phyloP scores from a whole-genome alignment of 2,797 vertebrate genomes.

The Bufotes viridis region DNA sequence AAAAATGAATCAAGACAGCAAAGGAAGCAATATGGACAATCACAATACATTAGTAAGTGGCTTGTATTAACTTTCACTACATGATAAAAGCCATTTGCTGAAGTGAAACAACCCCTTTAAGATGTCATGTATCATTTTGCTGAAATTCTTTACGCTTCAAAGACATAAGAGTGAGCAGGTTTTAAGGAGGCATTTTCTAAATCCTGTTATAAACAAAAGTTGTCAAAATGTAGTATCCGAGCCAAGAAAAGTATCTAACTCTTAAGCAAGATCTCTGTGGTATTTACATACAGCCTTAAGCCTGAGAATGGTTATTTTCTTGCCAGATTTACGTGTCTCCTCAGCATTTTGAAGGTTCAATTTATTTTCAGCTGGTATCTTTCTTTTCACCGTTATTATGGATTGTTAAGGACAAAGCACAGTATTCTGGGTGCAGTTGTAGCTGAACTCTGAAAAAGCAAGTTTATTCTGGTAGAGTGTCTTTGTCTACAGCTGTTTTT shows the following conservation, averaged over 20 bases:
- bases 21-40: too few species aligned
- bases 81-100: too few species aligned
- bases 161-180: neutral
- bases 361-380: neutral
- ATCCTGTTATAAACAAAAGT: conserved; percentile 25
- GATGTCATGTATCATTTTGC: neutral
- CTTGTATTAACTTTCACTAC: too few species aligned
- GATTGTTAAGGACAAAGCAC: conserved; percentile 35
- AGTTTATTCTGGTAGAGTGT: conserved; percentile 41
- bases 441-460: conserved; percentile 37
- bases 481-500: conserved; percentile 19
- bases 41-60: too few species aligned
- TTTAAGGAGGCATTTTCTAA: conserved; percentile 25
- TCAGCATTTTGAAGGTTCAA: neutral
- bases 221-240: neutral
- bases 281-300: neutral
- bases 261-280: conserved; percentile 6
- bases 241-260: conserved; percentile 20
- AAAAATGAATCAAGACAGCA: too few species aligned
- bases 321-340: neutral
- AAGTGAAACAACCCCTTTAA: neutral
- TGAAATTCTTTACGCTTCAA: neutral
- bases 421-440: conserved; percentile 20
- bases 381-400: conserved; percentile 13
- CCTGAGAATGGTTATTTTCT: conserved; percentile 15